A percentile compares a stretch with the other conserved stretches of the same genome.
Conservation (phyloP, 2,888 invertebrate species). For the Stenichneumon culpator region DNA sequence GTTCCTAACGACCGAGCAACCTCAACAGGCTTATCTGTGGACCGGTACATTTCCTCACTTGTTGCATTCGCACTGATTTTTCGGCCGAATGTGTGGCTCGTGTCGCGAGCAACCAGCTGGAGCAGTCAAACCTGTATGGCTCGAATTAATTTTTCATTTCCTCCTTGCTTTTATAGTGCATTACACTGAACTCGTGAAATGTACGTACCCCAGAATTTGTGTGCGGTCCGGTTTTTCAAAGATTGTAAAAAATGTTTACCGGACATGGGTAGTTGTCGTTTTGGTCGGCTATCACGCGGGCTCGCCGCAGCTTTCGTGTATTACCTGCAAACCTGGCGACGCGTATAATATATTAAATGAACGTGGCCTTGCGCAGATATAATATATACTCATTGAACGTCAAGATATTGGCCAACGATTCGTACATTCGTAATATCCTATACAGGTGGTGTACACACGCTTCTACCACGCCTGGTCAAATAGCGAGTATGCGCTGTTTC, state of each 20-base stretch:
- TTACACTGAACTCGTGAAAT: background rate
- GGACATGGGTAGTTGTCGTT: conserved; percentile 4
- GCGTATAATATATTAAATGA: conserved; percentile 32
- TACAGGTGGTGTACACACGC: background rate
- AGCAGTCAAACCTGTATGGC: conserved; percentile 23
- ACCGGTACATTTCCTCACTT: conserved; percentile 18
- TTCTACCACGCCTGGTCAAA: background rate
- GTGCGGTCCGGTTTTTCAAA: conserved; percentile 29
- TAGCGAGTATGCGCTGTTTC: background rate
- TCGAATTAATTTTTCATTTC: conserved; percentile 5
- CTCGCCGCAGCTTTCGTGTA: conserved; percentile 24
- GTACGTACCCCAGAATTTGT: background rate
- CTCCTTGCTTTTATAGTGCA: conserved; percentile 1
- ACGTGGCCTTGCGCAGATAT: conserved; percentile 35
- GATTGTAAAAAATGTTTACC: conserved; percentile 21
- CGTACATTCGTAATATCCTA: conserved; percentile 5
- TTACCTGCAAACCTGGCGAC: background rate
- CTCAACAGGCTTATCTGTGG: background rate
- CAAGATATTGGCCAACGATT: conserved; percentile 47
- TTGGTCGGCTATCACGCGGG: conserved; percentile 21
- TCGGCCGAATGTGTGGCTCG: background rate
- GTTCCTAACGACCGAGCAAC: conserved; percentile 8
- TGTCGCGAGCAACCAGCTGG: background rate
- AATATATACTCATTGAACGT: background rate
- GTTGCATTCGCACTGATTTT: conserved; percentile 10